phyloP scores from a whole-genome alignment of 2,797 vertebrate species.

The Sparidentex hasta region DNA sequence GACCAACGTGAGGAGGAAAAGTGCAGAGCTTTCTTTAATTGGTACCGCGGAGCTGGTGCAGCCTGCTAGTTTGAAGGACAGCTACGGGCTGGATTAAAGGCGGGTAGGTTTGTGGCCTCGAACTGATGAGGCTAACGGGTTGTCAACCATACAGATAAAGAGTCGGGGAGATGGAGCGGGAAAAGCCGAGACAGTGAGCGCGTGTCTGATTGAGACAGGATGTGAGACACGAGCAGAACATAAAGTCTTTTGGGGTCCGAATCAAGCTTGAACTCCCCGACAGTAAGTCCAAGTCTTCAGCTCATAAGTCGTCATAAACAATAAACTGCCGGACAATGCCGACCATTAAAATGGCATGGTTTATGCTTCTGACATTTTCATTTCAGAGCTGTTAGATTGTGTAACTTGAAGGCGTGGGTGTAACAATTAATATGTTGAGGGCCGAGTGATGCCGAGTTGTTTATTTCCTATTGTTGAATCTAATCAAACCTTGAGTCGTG shows the following conservation, averaged over 20 bases:
- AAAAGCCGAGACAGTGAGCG: not conserved
- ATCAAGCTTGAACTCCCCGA: not conserved
- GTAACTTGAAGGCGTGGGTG: not conserved
- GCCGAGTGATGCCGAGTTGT: not conserved
- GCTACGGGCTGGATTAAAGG: slow-evolving; percentile 10
- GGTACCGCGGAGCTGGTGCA: not conserved
- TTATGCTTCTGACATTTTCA: slow-evolving; percentile 21
- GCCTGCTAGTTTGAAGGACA: slow-evolving; percentile 33
- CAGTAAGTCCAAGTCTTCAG: not conserved
- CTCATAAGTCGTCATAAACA: not conserved
- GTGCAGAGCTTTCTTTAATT: slow-evolving; percentile 17
- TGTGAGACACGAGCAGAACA: slow-evolving; percentile 6
- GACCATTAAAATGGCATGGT: slow-evolving; percentile 25
- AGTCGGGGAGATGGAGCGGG: not conserved
- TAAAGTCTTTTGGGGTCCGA: slow-evolving; percentile 6
- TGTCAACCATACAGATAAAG: slow-evolving; percentile 22
- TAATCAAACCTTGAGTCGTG: too few species aligned
- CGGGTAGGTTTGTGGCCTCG: slow-evolving; percentile 17
- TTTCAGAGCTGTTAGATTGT: slow-evolving; percentile 24
- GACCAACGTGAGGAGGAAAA: slow-evolving; percentile 21
- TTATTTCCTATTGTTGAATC: not conserved
- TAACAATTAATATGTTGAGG: not conserved
- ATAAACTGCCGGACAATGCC: slow-evolving; percentile 3
- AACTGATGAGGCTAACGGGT: slow-evolving; percentile 24
- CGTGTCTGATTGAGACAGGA: slow-evolving; percentile 3